Percentiles rank a stretch among this genome's conserved stretches.
Conservation (phyloP, 2,888 invertebrate genomes). For the Chrysolina americana region DNA sequence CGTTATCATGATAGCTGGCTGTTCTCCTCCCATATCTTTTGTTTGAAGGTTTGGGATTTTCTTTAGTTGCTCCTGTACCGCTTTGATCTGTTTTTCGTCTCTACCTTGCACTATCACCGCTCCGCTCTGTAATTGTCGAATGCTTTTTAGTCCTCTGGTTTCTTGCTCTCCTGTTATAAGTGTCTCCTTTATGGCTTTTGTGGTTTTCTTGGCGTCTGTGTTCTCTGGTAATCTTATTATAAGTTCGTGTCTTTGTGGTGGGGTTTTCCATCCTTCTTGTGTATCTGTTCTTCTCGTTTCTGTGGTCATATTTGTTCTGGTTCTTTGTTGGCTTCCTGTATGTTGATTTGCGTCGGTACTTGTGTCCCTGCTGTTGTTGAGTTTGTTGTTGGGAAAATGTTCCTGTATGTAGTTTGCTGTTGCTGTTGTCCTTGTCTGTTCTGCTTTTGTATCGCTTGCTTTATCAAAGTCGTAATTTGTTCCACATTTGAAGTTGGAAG, state of each 20-base stretch:
- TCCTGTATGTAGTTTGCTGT: too few species aligned
- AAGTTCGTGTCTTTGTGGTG: not conserved
- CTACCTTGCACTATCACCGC: not conserved
- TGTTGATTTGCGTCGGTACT: too few species aligned
- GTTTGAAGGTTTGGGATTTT: too few species aligned
- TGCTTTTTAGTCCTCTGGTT: not conserved
- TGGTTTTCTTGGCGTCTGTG: not conserved
- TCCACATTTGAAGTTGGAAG: too few species aligned
- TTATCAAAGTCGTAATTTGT: too few species aligned
- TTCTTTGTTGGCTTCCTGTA: too few species aligned
- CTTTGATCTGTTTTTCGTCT: not conserved
- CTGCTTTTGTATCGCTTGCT: too few species aligned
- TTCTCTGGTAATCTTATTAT: not conserved
- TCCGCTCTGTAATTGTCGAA: not conserved
- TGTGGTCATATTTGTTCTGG: too few species aligned
- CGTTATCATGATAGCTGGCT: not conserved
- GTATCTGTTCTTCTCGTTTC: too few species aligned
- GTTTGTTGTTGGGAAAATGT: too few species aligned
- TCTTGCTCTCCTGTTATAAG: not conserved
- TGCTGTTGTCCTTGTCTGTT: too few species aligned
- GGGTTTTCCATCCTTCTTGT: not conserved
- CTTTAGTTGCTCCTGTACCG: not conserved
- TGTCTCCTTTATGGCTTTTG: not conserved
- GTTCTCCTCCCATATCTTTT: not conserved
- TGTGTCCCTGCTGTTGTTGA: too few species aligned